These are phyloP conservation scores for Thyatira batis DNA, from an alignment of 2,888 invertebrate genomes.

Conservation along the genomic window DNA sequence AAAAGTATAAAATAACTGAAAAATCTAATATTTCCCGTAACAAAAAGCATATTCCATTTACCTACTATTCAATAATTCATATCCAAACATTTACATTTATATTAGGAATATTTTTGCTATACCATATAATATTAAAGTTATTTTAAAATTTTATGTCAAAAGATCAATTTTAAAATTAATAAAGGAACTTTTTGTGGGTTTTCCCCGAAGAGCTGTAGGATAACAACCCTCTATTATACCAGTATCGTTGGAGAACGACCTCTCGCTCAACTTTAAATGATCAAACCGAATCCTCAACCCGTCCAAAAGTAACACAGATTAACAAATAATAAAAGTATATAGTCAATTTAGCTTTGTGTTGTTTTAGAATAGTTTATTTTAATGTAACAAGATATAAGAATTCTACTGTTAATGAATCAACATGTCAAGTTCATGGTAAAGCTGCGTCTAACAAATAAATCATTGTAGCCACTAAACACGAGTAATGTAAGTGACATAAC, in stretches of 20 bases:
- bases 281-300: background rate
- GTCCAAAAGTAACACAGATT: background rate
- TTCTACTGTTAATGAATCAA: background rate
- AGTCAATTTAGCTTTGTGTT: background rate
- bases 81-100: too few species aligned
- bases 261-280: background rate
- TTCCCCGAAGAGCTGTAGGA: background rate
- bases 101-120: background rate
- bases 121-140: background rate
- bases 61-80: too few species aligned
- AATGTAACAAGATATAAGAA: too few species aligned
- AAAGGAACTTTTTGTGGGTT: background rate
- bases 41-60: too few species aligned
- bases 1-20: too few species aligned
- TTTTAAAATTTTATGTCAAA: background rate
- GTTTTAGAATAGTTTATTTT: background rate
- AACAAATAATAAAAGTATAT: background rate
- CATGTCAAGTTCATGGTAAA: background rate
- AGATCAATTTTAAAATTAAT: background rate
- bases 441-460: background rate
- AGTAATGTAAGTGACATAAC: constrained; percentile 1
- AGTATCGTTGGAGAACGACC: background rate
- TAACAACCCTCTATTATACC: background rate
- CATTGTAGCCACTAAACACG: background rate
- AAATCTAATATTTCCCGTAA: too few species aligned